phyloP scores from a whole-genome alignment of 2,797 vertebrate genomes.

The Thunnus albacares region DNA sequence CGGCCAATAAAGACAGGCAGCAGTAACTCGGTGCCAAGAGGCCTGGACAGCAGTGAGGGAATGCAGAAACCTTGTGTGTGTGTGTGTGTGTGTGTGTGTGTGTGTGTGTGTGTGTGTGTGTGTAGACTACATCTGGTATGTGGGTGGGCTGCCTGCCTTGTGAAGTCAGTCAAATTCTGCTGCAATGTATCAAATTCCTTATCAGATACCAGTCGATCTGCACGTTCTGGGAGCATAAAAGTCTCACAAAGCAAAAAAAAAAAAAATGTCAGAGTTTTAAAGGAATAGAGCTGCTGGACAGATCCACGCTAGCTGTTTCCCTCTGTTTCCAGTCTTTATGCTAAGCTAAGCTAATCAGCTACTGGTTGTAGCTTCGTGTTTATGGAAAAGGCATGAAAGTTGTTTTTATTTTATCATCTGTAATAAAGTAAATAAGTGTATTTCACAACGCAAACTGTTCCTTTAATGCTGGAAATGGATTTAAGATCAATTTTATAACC shows the following conservation, averaged over 20 bases:
- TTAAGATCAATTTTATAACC: too few species aligned
- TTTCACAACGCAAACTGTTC: too few species aligned
- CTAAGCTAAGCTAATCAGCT: background rate
- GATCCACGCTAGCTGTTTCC: background rate
- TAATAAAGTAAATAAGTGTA: too few species aligned
- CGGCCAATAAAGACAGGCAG: slow-evolving; percentile 63
- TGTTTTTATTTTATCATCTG: too few species aligned
- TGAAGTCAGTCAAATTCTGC: slow-evolving; percentile 26
- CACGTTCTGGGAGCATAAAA: background rate
- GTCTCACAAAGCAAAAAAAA: background rate
- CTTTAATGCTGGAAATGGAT: too few species aligned
- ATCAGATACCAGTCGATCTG: slow-evolving; percentile 35
- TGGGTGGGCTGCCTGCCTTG: slow-evolving; percentile 43
- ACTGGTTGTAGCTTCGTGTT: too few species aligned
- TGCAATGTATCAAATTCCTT: slow-evolving; percentile 30
- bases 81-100: slow-evolving; percentile 18
- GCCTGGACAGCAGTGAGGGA: slow-evolving; percentile 59
- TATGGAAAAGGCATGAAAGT: too few species aligned
- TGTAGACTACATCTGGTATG: slow-evolving; percentile 46
- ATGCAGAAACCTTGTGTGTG: slow-evolving; percentile 41
- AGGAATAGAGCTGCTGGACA: background rate
- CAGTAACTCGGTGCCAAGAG: slow-evolving; percentile 47
- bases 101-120: slow-evolving; percentile 4
- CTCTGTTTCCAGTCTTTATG: background rate
- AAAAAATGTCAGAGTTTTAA: background rate